Percentiles rank a stretch among this genome's conserved stretches.
These are phyloP conservation scores for Nixonia krombeini DNA, from an alignment of 1,140 invertebrate genomes.

Conservation along the genomic window DNA sequence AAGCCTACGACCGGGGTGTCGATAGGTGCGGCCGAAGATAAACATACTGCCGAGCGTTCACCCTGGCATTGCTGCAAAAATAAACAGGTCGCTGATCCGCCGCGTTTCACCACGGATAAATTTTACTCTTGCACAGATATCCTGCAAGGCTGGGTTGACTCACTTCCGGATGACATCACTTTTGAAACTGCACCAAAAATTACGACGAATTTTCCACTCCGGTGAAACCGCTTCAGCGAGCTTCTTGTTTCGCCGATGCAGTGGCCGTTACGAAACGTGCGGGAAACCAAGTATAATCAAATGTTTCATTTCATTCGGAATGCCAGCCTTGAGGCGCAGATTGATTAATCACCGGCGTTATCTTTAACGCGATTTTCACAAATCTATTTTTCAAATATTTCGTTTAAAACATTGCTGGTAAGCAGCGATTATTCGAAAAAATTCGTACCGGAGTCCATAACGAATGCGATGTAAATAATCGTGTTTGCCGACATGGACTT, in stretches of 20 bases:
- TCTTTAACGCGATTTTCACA: too few relatives aligned
- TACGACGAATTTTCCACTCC: constrained; percentile 5
- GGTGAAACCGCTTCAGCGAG: not conserved
- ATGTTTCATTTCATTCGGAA: too few relatives aligned
- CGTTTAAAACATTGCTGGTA: too few relatives aligned
- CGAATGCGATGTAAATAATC: too few relatives aligned
- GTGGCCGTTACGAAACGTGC: too few relatives aligned
- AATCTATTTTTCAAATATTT: too few relatives aligned
- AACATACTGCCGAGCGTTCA: constrained; percentile 62
- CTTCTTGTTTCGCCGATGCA: not conserved
- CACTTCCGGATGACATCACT: constrained; percentile 31
- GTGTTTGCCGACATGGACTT: too few relatives aligned
- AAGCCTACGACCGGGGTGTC: constrained; percentile 17
- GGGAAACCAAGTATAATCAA: too few relatives aligned
- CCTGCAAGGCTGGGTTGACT: constrained; percentile 18
- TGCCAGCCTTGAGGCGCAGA: too few relatives aligned
- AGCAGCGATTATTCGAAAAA: too few relatives aligned
- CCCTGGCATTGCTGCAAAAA: constrained; percentile 65
- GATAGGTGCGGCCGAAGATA: constrained; percentile 52
- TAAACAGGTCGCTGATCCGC: constrained; percentile 60
- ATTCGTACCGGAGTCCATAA: too few relatives aligned
- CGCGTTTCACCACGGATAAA: constrained; percentile 25
- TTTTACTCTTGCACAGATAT: constrained; percentile 17
- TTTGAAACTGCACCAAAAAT: constrained; percentile 21
- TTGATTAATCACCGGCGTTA: too few relatives aligned